Conservation (phyloP, 2,888 invertebrate genomes). For the Halocaridina rubra region DNA sequence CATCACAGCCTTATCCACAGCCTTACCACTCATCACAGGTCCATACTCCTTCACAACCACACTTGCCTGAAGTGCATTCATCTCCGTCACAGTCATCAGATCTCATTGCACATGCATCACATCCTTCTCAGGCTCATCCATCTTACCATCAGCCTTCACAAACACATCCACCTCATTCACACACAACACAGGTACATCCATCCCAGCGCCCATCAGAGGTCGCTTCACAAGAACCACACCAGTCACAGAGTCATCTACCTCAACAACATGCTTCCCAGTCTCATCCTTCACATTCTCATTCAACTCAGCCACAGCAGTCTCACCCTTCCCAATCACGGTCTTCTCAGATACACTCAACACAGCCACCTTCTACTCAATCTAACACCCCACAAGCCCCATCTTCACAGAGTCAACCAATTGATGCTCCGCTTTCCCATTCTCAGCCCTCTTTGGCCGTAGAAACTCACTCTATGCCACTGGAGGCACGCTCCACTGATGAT, state of each 20-base stretch:
- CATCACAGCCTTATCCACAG: not conserved
- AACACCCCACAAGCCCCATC: not conserved
- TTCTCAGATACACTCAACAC: slow-evolving; percentile 28
- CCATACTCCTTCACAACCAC: not conserved
- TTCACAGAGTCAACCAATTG: not conserved
- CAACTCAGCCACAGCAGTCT: not conserved
- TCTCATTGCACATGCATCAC: not conserved
- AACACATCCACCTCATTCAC: not conserved
- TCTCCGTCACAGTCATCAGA: not conserved
- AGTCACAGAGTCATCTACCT: too few relatives aligned
- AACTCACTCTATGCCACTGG: too few relatives aligned
- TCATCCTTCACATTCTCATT: slow-evolving; percentile 1
- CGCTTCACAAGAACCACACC: slow-evolving; percentile 12
- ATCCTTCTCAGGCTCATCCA: not conserved
- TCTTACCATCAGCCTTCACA: not conserved
- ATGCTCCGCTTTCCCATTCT: not conserved
- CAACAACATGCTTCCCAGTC: not conserved
- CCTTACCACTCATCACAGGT: not conserved
- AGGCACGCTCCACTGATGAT: too few relatives aligned
- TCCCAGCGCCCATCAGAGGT: not conserved
- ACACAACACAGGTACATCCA: not conserved
- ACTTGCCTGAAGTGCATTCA: not conserved
- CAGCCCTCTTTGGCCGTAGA: not conserved
- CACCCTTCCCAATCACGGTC: slow-evolving; percentile 9
- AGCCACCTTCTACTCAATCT: slow-evolving; percentile 11